These are phyloP conservation scores for Condylura cristata DNA, from an alignment of 2,113 vertebrate genomes.

Conservation along the genomic window DNA sequence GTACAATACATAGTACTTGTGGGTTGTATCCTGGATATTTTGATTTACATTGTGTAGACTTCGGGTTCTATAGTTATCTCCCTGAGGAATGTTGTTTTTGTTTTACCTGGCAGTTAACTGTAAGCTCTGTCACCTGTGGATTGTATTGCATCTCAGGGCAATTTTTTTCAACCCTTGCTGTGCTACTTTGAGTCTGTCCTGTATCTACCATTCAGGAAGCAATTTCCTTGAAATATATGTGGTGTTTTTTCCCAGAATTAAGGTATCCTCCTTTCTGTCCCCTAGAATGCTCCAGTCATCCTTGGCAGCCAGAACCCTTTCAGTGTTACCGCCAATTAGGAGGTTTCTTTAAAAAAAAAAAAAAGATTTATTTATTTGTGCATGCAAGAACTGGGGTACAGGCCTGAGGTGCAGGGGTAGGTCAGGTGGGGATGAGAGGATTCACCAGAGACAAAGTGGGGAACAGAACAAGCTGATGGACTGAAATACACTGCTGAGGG, in stretches of 20 bases:
- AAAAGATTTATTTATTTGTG: no score
- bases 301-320: not conserved
- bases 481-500: no score
- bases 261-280: not conserved
- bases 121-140: not conserved
- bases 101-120: not conserved
- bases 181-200: not conserved
- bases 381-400: no score
- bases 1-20: not conserved
- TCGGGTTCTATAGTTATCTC: not conserved
- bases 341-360: no score
- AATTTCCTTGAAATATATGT: not conserved
- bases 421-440: no score
- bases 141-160: not conserved
- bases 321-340: no score
- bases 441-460: no score
- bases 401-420: no score
- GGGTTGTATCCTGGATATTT: not conserved
- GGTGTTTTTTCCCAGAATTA: not conserved
- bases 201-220: not conserved
- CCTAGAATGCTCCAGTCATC: not conserved
- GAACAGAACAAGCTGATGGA: no score
- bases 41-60: not conserved
- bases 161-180: not conserved
- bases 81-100: not conserved